These are phyloP conservation scores for Oceanites oceanicus DNA, from an alignment of 2,113 vertebrate species.

Conservation along the genomic window DNA sequence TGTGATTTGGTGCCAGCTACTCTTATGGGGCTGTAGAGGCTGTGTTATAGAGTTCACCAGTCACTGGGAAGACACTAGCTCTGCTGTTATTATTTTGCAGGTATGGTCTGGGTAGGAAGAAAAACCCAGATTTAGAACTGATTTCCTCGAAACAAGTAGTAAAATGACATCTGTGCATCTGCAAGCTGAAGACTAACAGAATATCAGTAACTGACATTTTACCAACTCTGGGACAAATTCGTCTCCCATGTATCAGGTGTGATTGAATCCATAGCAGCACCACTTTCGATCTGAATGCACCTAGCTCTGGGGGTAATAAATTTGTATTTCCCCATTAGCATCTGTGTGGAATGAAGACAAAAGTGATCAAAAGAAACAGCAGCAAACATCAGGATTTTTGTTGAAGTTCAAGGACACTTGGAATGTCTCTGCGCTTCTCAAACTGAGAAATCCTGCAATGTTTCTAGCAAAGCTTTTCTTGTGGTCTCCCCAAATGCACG, in stretches of 20 bases:
- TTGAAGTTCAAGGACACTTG: not conserved
- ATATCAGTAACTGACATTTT: not conserved
- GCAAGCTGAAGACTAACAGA: not conserved
- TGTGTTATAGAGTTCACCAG: not conserved
- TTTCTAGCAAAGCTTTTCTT: not conserved
- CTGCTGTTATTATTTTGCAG: conserved; percentile 18
- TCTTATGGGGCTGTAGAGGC: not conserved
- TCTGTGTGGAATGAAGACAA: not conserved
- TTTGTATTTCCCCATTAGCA: not conserved
- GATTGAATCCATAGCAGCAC: not conserved
- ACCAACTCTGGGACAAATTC: not conserved
- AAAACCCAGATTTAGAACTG: not conserved
- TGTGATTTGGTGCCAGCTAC: conserved; percentile 34
- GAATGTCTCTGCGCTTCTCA: not conserved
- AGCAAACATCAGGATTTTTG: not conserved
- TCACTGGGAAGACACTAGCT: not conserved
- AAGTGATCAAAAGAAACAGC: not conserved
- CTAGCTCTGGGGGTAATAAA: not conserved
- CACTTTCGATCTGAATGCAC: not conserved
- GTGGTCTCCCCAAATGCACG: fast-evolving
- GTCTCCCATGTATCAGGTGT: not conserved
- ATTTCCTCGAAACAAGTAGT: not conserved
- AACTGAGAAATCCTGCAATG: not conserved
- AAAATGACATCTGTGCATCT: not conserved
- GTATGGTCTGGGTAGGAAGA: not conserved